Conservation (phyloP, 2,797 vertebrate genomes). For the Neomorphus geoffroyi region DNA sequence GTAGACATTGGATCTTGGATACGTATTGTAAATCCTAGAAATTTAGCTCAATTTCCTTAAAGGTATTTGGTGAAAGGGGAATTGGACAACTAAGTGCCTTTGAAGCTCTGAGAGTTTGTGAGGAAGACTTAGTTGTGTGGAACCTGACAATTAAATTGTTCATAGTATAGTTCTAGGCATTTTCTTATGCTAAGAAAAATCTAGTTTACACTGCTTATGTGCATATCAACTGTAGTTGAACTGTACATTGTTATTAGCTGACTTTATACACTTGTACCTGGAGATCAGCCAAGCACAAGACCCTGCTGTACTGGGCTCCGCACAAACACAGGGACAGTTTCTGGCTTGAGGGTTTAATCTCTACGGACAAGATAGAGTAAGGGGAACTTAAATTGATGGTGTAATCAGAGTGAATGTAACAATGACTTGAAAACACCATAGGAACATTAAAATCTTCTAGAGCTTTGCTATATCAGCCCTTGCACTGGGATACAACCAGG, state of each 20-base stretch:
- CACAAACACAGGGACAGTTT: neutral
- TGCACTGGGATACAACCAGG: neutral
- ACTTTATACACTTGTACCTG: neutral
- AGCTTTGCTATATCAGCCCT: neutral
- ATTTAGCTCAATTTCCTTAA: neutral
- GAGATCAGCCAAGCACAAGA: neutral
- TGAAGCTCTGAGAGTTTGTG: neutral
- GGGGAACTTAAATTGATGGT: neutral
- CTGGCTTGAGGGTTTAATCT: neutral
- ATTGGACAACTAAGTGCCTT: neutral
- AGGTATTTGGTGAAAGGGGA: neutral
- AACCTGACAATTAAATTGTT: neutral
- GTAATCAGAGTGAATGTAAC: neutral
- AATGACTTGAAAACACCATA: neutral
- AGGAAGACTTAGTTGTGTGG: neutral
- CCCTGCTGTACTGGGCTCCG: neutral
- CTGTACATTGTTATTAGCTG: neutral
- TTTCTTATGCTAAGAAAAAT: neutral
- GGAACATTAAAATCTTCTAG: neutral
- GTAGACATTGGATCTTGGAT: neutral
- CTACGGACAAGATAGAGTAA: neutral
- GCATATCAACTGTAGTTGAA: neutral
- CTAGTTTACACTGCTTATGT: neutral
- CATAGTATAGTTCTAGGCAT: neutral
- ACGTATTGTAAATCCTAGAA: neutral